Evolutionary conservation across 1,140 invertebrate genomes (phyloP).

Genomic region (Rhagoletis pomonella): DNA sequence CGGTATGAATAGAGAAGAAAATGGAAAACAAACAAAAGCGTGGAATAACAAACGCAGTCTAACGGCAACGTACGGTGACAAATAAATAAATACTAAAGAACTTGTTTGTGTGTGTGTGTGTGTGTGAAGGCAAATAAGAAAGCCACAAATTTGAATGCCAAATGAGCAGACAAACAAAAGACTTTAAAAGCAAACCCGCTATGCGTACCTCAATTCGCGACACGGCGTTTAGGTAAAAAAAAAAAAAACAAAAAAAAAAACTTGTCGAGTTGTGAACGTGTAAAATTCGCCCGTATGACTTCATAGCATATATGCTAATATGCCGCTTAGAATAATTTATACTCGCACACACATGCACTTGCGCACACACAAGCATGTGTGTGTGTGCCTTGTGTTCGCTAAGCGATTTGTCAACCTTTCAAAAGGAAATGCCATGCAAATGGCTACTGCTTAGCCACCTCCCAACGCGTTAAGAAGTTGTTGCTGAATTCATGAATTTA

Average conservation of each 20-base stretch:
- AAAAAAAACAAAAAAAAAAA: constrained; percentile 48
- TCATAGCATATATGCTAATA: constrained; percentile 28
- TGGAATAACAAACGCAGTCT: not conserved
- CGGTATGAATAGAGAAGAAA: not conserved
- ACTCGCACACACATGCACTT: not conserved
- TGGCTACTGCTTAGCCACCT: not conserved
- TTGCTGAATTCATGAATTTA: not conserved
- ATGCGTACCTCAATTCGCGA: not conserved
- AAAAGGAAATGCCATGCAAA: constrained; percentile 34
- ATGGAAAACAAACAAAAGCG: not conserved
- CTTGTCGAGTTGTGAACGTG: constrained; percentile 32
- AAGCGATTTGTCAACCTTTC: constrained; percentile 30
- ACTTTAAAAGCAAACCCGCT: constrained; percentile 21
- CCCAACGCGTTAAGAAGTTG: not conserved
- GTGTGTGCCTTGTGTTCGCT: too few species aligned
- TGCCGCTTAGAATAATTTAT: constrained; percentile 12
- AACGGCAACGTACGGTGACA: constrained; percentile 14
- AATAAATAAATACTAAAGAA: constrained; percentile 12
- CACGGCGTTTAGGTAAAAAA: not conserved
- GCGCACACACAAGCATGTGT: too few species aligned
- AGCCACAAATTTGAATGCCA: constrained; percentile 34
- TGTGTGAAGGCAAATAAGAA: not conserved
- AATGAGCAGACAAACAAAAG: constrained; percentile 31
- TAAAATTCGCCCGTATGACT: constrained; percentile 28
- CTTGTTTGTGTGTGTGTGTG: not conserved